A percentile compares a stretch with the other conserved stretches of the same genome.
Conservation (phyloP, 2,888 invertebrate genomes). For the Scaeva pyrastri region DNA sequence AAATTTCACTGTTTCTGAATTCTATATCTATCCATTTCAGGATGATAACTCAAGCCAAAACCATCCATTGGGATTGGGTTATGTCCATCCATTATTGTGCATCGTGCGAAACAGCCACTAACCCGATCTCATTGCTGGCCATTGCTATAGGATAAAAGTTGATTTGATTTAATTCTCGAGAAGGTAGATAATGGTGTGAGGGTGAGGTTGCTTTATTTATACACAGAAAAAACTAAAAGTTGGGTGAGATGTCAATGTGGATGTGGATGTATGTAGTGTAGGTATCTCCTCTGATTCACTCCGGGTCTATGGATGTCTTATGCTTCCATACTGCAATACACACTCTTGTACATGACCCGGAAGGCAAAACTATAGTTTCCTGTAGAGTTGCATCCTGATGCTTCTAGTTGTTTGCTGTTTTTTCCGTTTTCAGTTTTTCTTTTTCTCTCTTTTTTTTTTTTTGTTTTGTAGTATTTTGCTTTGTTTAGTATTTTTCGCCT, state of each 20-base stretch:
- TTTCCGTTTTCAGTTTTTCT: conserved; percentile 32
- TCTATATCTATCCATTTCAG: neutral
- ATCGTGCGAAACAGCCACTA: conserved; percentile 71
- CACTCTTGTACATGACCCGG: conserved; percentile 43
- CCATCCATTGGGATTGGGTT: conserved; percentile 48
- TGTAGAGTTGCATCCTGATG: conserved; percentile 67
- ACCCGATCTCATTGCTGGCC: conserved; percentile 66
- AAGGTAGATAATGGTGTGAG: conserved; percentile 26
- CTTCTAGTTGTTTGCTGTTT: conserved; percentile 65
- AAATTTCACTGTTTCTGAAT: conserved; percentile 41
- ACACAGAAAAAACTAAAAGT: no score
- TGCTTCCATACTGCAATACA: conserved; percentile 25
- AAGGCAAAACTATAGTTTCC: conserved; percentile 68
- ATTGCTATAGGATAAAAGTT: conserved; percentile 66
- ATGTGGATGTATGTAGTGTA: neutral
- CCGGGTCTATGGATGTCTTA: neutral
- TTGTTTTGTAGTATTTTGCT: neutral
- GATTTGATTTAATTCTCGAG: conserved; percentile 73
- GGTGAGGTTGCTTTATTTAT: no score
- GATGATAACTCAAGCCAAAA: conserved; percentile 61
- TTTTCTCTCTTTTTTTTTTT: neutral
- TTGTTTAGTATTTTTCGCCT: conserved; percentile 26
- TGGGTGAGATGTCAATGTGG: neutral
- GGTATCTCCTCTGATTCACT: neutral
- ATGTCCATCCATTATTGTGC: conserved; percentile 65